A percentile compares a stretch with the other conserved stretches of the same genome.
Evolutionary conservation across 2,113 vertebrate species (phyloP).

Genomic region (Addax nasomaculatus): DNA sequence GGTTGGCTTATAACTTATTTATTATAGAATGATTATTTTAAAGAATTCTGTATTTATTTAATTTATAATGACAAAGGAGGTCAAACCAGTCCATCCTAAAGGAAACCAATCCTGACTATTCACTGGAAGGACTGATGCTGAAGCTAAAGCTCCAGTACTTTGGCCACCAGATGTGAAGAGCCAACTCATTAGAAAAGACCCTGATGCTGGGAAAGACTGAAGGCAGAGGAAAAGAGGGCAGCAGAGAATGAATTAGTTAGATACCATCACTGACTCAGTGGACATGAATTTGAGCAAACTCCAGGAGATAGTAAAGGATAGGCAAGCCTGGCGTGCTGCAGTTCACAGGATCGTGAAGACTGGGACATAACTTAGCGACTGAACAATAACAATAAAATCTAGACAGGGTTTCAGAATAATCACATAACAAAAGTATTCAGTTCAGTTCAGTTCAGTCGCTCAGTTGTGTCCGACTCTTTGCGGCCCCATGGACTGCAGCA

Average conservation of each 20-base stretch:
- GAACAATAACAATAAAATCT: neutral
- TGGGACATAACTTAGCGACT: neutral
- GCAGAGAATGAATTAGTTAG: neutral
- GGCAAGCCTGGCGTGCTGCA: neutral
- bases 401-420: conserved; percentile 24
- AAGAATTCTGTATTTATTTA: conserved; percentile 13
- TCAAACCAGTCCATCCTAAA: neutral
- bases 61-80: neutral
- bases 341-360: accelerated
- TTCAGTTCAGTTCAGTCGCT: neutral
- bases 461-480: neutral
- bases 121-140: neutral
- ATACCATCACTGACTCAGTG: neutral
- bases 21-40: neutral
- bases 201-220: neutral
- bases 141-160: neutral
- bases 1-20: conserved; percentile 6
- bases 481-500: neutral
- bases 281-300: neutral
- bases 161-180: neutral
- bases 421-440: neutral
- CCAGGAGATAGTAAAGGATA: neutral
- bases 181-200: neutral
- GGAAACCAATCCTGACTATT: neutral
- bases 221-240: neutral